Percentiles rank a stretch among this genome's conserved stretches.
phyloP scores from a whole-genome alignment of 2,797 vertebrate species.

The Trichosurus vulpecula region DNA sequence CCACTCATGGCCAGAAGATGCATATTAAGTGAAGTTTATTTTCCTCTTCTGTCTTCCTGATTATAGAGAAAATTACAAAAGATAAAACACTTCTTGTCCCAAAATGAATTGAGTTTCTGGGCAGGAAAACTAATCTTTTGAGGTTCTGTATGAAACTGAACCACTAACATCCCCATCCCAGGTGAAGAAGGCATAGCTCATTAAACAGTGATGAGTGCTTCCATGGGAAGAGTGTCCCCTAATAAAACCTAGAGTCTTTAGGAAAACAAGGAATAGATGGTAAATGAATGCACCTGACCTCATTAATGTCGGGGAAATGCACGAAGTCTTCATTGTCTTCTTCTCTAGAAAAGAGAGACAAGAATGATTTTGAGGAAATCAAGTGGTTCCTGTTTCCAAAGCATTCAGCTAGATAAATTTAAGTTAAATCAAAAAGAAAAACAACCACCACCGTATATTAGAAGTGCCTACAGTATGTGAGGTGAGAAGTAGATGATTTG shows the following conservation, averaged over 20 bases:
- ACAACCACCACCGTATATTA: background rate
- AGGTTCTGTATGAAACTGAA: background rate
- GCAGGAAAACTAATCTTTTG: background rate
- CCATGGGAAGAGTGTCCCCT: background rate
- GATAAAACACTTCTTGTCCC: background rate
- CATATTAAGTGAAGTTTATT: background rate
- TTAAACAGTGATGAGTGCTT: background rate
- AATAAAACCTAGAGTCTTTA: background rate
- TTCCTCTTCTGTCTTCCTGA: background rate
- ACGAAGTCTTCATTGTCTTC: background rate
- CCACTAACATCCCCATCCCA: background rate
- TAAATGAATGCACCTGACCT: background rate
- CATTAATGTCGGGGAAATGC: background rate
- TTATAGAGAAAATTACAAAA: background rate
- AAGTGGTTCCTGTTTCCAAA: background rate
- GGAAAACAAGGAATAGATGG: background rate
- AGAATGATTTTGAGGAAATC: background rate
- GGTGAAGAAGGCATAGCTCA: background rate
- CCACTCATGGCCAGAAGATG: background rate
- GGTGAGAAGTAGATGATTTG: background rate
- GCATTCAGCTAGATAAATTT: background rate
- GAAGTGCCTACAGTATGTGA: background rate
- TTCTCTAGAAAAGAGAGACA: background rate
- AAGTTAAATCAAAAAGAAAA: background rate
- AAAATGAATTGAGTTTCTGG: background rate